phyloP scores from a whole-genome alignment of 2,797 vertebrate genomes.

The Trichosurus vulpecula region DNA sequence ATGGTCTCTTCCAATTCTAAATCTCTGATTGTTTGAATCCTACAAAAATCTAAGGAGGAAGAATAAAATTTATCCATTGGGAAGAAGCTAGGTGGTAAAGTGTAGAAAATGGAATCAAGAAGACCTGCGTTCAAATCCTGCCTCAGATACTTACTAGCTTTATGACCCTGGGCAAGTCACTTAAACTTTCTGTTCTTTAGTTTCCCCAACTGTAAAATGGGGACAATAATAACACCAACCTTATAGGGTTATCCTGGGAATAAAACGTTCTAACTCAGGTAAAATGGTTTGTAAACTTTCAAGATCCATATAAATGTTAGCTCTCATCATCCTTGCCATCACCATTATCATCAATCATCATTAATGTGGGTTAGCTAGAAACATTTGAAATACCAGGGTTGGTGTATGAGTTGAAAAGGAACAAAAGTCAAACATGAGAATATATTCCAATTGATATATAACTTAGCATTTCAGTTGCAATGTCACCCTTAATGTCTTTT shows the following conservation, averaged over 20 bases:
- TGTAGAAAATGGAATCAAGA: neutral
- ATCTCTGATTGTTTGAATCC: neutral
- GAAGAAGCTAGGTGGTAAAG: neutral
- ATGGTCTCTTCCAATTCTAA: neutral
- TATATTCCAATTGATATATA: neutral
- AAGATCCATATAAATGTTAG: neutral
- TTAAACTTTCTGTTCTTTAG: neutral
- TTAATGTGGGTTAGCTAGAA: neutral
- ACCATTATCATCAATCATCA: neutral
- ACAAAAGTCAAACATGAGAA: neutral
- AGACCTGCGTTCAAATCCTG: neutral
- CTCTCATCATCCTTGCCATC: neutral
- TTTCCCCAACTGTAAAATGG: neutral
- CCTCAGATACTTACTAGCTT: neutral
- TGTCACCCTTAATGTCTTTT: neutral
- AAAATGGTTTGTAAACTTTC: neutral
- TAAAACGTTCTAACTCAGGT: neutral
- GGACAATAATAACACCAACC: neutral
- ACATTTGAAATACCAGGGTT: neutral
- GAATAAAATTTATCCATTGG: neutral
- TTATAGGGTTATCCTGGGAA: neutral
- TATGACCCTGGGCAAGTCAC: neutral
- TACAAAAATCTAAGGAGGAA: neutral
- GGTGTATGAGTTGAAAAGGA: conserved; percentile 17
- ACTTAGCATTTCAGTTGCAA: neutral